Evolutionary conservation across 1,140 invertebrate genomes (phyloP), one percentile per base, ranked within the genome.

Genomic region (Mercenaria mercenaria): DNA sequence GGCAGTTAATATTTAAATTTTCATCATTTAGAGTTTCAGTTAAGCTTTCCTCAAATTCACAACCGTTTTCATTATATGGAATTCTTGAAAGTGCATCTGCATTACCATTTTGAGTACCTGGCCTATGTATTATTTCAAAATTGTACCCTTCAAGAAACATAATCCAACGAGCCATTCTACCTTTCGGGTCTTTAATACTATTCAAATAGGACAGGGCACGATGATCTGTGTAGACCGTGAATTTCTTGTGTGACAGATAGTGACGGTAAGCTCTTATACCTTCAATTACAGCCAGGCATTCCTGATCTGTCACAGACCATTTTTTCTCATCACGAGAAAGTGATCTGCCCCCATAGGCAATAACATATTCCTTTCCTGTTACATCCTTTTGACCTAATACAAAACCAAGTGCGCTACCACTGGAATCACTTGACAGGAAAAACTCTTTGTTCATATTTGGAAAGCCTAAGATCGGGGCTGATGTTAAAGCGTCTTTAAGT

Each of bases 261-360:
- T 74, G 80, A 43, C 41, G 47, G 32, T 81, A 91, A 69, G 74
- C 13, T 4, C 39, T 67, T 15, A 91, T 76, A 15, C 83, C 91
- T 77, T 91, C 91, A 29, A 90, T 15, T 0, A 91, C 77, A 61
- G 82, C 91, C 34, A 87, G 41, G 26, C 88, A 90, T 67, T 91
- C 83, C 20, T 67, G 47, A 37, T 86, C 61, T 26, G 64, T 77
- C 6, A 86, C 43, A 29, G 69, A 29, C 88, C 91, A 92, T 64
- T 88, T 92, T 18, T 74, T 59, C 76, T 93, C 89, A n/a, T n/a
- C n/a, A n/a, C n/a, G n/a, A n/a, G n/a, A n/a, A n/a, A 97, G 84
- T 6, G 93, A 88, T 29, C 96, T 91, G 91, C 96, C 96, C 0
- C 87, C 91, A 92, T 92, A 93, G 11, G 87, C 86, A 59, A 93